phyloP scores from a whole-genome alignment of 2,113 vertebrate species.

The Antennarius striatus region DNA sequence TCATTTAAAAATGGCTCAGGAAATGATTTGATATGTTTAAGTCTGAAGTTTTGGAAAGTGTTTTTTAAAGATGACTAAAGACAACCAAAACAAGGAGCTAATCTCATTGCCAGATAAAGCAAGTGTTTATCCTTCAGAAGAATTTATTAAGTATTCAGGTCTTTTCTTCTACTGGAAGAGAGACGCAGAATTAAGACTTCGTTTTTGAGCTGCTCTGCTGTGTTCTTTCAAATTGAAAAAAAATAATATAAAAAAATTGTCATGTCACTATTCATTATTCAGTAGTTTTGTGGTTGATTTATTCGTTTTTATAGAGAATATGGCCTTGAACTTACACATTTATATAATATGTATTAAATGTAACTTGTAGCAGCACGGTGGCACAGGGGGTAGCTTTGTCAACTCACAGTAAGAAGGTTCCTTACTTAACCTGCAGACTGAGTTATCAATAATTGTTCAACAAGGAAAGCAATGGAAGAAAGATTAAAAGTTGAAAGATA shows the following conservation, averaged over 20 bases:
- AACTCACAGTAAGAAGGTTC: too few species aligned
- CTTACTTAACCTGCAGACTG: too few species aligned
- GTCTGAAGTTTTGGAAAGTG: slow-evolving; percentile 21
- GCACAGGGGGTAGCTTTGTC: too few species aligned
- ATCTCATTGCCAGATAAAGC: slow-evolving; percentile 67
- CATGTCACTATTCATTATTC: slow-evolving; percentile 10
- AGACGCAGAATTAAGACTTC: slow-evolving; percentile 45
- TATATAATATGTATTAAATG: too few species aligned
- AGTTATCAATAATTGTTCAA: too few species aligned
- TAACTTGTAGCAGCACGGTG: not conserved
- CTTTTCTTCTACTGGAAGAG: slow-evolving; percentile 45
- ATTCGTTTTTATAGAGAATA: slow-evolving; percentile 5
- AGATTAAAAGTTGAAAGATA: slow-evolving; percentile 11
- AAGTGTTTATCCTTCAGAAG: slow-evolving; percentile 54
- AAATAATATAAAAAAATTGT: slow-evolving; percentile 2
- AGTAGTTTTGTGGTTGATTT: slow-evolving; percentile 18
- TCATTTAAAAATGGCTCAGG: slow-evolving; percentile 21
- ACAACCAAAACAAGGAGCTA: slow-evolving; percentile 39
- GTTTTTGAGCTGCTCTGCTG: slow-evolving; percentile 38
- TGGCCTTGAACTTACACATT: not conserved
- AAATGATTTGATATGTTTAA: slow-evolving; percentile 53
- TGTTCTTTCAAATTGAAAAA: slow-evolving; percentile 43
- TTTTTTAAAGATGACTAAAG: not conserved
- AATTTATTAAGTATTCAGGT: slow-evolving; percentile 63
- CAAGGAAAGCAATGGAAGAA: too few species aligned